Evolutionary conservation across 1,140 invertebrate genomes (phyloP), one percentile per base, ranked within the genome.

Genomic region (Polyergus mexicanus): DNA sequence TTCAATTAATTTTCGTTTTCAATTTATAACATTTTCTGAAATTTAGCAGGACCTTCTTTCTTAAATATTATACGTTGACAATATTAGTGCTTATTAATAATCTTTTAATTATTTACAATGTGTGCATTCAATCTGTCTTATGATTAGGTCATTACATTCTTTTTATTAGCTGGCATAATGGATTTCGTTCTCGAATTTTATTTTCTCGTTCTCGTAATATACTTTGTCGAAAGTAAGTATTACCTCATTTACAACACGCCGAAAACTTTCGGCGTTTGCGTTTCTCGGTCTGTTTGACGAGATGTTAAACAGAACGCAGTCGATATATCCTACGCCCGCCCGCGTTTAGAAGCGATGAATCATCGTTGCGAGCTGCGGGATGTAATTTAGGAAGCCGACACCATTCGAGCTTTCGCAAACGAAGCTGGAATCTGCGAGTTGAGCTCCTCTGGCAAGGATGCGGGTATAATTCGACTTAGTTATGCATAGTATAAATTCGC

Each of bases 351-450:
- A 10, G 3, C 56, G 65, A 87, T 91, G 89, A 92, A 90, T 92
- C 90, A 91, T 83, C 90, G 11, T 69, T 16, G 68, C 65, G 22
- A 78, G 84, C 72, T 87, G 66, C 74, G 81, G 62, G 88, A 81
- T 85, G 86, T 91, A 87, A 91, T 89, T 91, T 87, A 88, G 84
- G 81, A 85, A 51, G 25, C 66, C 72, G 28, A 44, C 32, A 65
- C 71, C 28, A 58, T 72, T 83, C 38, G 47, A 86, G 58, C 71
- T 84, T 77, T 85, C 28, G 58, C 83, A 72, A 88, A 44, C 38
- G 56, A 3, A 63, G 56, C 54, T 83, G 76, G 76, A 74, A 35
- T 71, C 51, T 13, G 51, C 54, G 51, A 22, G 25, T 25, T 16
- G n/a, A 44, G n/a, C 11, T 66, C 44, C 28, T n/a, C 35, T 62